Evolutionary conservation across 2,888 invertebrate genomes (phyloP), one percentile per base, ranked within the genome.

Genomic region (Aphidius colemani): DNA sequence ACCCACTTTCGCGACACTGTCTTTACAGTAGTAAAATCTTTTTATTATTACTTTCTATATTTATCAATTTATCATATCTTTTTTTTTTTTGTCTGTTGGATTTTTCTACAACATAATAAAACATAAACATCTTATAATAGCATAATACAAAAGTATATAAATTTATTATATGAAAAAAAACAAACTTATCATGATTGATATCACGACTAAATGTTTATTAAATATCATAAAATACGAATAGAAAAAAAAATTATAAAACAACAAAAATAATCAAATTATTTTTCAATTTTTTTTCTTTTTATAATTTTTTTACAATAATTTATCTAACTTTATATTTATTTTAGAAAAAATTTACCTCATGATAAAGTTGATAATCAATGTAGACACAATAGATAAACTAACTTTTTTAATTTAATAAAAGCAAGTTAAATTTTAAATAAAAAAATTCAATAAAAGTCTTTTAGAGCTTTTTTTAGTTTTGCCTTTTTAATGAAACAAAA

Each of bases 1-100:
- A 61, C 53, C 61, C 46, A 61, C 61, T 53, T 61, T 41, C 30
- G 40, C 40, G 53, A 61, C 53, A 61, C 39, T 46, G 45, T 61
- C 61, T 61, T 48, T 10, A 61, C 53, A 61, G 53, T 46, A 53
- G 61, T 61, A 53, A 61, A 30, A 30, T 30, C 53, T 53, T 61
- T 57, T 57, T 57, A 7, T 13, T 13, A 44, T 55, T 40, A 39
- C 11, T 60, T 13, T 13, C 53, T 45, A n/a, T 51, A 46, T 46
- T 30, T 7, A 53, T 61, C 45, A 39, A 46, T 53, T 41, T 41
- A 11, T 13, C 8, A 10, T 30, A 44, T 30, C 1, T 30, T 30
- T 18, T 18, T 18, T 61, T 46, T 44, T 53, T 53, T 41, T 40
- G 40, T 45, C 48, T 46, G 46, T 46, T 18, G 46, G 55, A 30